Evolutionary conservation across 2,797 vertebrate genomes (phyloP), one percentile per base, ranked within the genome.

Genomic region (Setipinna tenuifilis): DNA sequence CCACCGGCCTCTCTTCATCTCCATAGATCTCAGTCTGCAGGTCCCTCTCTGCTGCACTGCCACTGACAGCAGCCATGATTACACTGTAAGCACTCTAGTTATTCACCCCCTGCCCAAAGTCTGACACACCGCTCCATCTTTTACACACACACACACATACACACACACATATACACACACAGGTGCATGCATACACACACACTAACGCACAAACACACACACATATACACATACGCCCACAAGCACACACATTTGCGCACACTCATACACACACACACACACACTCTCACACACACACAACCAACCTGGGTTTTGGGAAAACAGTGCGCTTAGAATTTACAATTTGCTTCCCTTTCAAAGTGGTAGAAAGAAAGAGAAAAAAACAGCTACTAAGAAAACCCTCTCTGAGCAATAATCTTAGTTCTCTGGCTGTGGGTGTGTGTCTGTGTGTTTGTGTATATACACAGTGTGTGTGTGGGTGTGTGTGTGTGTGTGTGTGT

Each of bases 21-120:
- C 93, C 91, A 85, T 87, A 93, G 91, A 92, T 93, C 88, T 95
- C 91, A 89, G 91, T 92, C 82, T 78, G 83, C 78, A 57, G 81
- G 83, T 57, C 84, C 84, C 41, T 21, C 44, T 84, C 44, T 58
- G 16, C 78, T 28, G 28, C 83, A 59, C 48, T 78, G 35, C 35
- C 71, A 78, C 94, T 95, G 95, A 96, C 95, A 95, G 93, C 89
- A 92, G 93, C 94, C 94, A 95, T 96, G 94, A 96, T 96, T 96
- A 95, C 95, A 96, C 94, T 92, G 93, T 96, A 95, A 96, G 94
- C 92, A 93, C 92, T 92, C 94, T 94, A 95, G 93, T 96, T 96
- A 95, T 95, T 96, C 95, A 96, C 94, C 95, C 92, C 93, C 93
- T 94, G 93, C 94, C 95, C 93, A 94, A 94, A 96, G 92, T 91